Conservation (phyloP, 1,140 invertebrate species). For the Mercenaria mercenaria region DNA sequence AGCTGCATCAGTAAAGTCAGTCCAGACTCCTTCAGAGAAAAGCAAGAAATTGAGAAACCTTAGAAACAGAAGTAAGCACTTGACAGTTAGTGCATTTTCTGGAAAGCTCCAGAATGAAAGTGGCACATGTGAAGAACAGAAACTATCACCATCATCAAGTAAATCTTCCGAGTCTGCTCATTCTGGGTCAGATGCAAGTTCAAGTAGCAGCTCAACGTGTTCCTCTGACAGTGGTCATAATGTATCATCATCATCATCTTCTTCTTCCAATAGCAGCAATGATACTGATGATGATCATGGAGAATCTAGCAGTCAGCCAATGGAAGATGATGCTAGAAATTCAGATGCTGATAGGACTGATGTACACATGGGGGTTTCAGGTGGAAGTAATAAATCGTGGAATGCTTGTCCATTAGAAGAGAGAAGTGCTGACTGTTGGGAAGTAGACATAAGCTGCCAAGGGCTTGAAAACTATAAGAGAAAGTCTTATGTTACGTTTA, state of each 20-base stretch:
- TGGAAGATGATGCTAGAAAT: background rate
- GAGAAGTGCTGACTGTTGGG: conserved; percentile 1
- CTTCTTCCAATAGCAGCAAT: background rate
- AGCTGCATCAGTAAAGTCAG: background rate
- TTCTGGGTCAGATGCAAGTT: background rate
- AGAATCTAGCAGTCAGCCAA: no score
- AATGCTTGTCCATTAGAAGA: background rate
- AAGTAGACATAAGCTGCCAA: background rate
- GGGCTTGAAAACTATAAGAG: background rate
- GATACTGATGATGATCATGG: background rate
- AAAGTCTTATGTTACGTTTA: no score
- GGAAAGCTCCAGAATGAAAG: background rate
- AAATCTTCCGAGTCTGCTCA: background rate
- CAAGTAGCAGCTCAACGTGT: background rate
- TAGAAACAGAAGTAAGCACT: background rate
- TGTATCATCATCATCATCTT: background rate
- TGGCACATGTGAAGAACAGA: background rate
- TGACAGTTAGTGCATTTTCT: background rate
- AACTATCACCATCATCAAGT: background rate
- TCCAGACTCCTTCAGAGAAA: background rate
- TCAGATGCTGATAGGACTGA: background rate
- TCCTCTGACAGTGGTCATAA: background rate
- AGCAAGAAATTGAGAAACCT: background rate
- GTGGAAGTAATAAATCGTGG: conserved; percentile 14
- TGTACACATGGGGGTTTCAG: background rate